A percentile compares a stretch with the other conserved stretches of the same genome.
Evolutionary conservation across 2,888 invertebrate genomes (phyloP).

Genomic region (Drosophila austrosaltans): DNA sequence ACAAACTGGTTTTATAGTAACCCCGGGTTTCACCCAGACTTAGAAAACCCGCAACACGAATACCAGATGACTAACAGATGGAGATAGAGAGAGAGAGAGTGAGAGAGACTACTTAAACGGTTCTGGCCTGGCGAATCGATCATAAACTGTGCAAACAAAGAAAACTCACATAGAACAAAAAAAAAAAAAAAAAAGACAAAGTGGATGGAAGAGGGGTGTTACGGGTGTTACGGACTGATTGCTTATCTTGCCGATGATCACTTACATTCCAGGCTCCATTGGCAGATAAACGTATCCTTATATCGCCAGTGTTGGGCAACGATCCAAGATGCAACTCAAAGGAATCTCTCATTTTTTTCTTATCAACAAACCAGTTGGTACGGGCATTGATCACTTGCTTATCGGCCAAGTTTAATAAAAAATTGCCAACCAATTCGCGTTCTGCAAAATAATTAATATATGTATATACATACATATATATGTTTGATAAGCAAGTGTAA

Average conservation of each 20-base stretch:
- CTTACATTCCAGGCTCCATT: constrained; percentile 65
- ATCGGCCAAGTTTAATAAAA: constrained; percentile 65
- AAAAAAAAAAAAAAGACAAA: neutral
- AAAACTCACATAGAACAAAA: neutral
- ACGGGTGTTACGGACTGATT: no score
- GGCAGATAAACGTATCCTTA: constrained; percentile 32
- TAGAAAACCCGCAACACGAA: neutral
- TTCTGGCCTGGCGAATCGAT: neutral
- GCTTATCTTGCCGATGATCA: constrained; percentile 14
- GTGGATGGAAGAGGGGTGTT: neutral
- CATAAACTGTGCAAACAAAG: neutral
- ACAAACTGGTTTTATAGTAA: neutral
- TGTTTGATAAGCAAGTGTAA: neutral
- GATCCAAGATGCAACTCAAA: constrained; percentile 47
- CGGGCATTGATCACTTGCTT: constrained; percentile 52
- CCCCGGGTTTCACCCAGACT: neutral
- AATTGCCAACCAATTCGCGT: constrained; percentile 67
- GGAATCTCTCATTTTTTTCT: constrained; percentile 48
- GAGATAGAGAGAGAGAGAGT: neutral
- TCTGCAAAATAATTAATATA: constrained; percentile 42
- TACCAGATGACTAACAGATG: neutral
- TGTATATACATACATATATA: neutral
- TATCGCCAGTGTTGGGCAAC: constrained; percentile 28
- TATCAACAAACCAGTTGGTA: constrained; percentile 64
- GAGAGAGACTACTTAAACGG: neutral